Percentiles rank a stretch among this genome's conserved stretches.
Evolutionary conservation across 2,797 vertebrate genomes (phyloP).

Genomic region (Epinephelus malabaricus): DNA sequence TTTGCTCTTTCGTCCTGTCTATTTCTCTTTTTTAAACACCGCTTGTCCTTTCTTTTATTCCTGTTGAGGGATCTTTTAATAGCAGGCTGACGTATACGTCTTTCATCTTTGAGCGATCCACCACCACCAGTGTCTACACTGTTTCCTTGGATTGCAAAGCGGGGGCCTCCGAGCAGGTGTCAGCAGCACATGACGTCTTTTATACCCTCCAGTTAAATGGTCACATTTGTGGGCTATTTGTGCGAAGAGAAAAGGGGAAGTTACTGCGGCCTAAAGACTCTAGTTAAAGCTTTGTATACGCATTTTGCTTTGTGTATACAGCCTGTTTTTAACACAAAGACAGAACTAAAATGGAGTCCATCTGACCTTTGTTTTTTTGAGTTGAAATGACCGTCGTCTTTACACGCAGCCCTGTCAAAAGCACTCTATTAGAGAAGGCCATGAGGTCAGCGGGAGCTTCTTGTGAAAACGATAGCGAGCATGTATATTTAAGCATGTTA

Average conservation of each 20-base stretch:
- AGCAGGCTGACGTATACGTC: constrained; percentile 43
- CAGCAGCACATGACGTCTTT: constrained; percentile 61
- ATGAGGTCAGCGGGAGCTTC: constrained; percentile 37
- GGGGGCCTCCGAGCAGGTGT: constrained; percentile 58
- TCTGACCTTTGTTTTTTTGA: constrained; percentile 22
- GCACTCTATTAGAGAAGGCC: constrained; percentile 32
- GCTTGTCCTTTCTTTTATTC: constrained; percentile 25
- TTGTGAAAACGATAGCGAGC: constrained; percentile 38
- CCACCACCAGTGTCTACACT: constrained; percentile 32
- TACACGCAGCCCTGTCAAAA: constrained; percentile 45
- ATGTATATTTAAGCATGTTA: constrained; percentile 46
- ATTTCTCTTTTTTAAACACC: constrained; percentile 24
- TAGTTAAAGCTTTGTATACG: constrained; percentile 27
- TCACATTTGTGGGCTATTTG: constrained; percentile 45
- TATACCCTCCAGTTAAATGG: constrained; percentile 46
- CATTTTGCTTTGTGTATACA: constrained; percentile 3
- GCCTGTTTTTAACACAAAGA: constrained; percentile 16
- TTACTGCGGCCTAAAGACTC: constrained; percentile 8
- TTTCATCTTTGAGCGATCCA: constrained; percentile 57
- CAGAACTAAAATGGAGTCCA: constrained; percentile 23
- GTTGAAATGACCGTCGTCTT: constrained; percentile 24
- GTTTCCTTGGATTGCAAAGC: constrained; percentile 11
- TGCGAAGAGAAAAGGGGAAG: constrained; percentile 42
- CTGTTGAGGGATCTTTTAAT: constrained; percentile 51
- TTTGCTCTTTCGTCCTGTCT: constrained; percentile 39